Percentiles rank a stretch among this genome's conserved stretches.
phyloP scores from a whole-genome alignment of 2,113 vertebrate genomes.

The Sphyrna mokarran region DNA sequence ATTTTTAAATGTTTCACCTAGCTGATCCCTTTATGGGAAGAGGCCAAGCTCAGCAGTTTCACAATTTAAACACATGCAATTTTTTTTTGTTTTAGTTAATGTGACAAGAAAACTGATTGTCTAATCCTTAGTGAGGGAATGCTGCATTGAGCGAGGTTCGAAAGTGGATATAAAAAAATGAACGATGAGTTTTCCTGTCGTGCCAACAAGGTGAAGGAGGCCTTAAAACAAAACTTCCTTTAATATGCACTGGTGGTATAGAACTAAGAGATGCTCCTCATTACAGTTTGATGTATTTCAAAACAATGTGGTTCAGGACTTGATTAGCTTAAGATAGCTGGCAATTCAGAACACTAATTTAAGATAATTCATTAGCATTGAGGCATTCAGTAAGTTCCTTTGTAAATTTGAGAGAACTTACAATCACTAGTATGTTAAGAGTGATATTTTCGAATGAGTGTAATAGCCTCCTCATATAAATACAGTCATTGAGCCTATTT shows the following conservation, averaged over 20 bases:
- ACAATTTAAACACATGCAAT: too few species aligned
- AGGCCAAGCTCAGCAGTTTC: background rate
- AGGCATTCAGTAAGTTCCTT: background rate
- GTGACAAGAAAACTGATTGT: background rate
- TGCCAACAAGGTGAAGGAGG: background rate
- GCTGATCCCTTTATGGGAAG: constrained; percentile 14
- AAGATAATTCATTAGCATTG: background rate
- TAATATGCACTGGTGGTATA: background rate
- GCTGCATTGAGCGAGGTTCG: background rate
- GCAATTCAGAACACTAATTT: background rate
- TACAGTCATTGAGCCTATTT: background rate
- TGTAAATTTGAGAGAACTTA: background rate
- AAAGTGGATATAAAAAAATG: background rate
- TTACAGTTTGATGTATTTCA: background rate
- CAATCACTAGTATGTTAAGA: background rate
- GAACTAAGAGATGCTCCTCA: too few species aligned
- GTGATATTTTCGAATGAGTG: too few species aligned
- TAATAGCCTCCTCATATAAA: background rate
- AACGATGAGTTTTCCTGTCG: background rate
- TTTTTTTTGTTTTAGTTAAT: background rate
- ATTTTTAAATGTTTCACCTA: constrained; percentile 8
- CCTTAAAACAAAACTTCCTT: background rate
- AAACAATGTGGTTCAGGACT: background rate
- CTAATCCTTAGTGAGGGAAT: background rate
- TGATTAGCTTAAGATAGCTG: background rate